phyloP scores from a whole-genome alignment of 2,113 vertebrate species.

The Phalacrocorax carbo region DNA sequence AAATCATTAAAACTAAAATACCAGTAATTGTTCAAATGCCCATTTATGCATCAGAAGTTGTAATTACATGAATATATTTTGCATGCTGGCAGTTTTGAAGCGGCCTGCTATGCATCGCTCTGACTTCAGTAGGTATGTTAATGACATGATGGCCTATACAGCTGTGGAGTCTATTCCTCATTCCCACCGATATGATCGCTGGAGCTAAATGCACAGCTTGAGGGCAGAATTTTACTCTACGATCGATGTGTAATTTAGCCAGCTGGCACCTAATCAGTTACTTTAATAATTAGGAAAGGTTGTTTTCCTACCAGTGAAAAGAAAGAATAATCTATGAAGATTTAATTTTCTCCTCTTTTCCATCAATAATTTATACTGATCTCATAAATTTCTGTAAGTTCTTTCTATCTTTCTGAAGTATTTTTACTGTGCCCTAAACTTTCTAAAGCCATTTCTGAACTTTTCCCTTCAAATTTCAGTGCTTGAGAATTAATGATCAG shows the following conservation, averaged over 20 bases:
- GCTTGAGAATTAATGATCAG: not conserved
- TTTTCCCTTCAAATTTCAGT: not conserved
- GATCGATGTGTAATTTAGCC: not conserved
- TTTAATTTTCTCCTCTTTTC: not conserved
- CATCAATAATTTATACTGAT: not conserved
- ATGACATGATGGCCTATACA: fast-evolving
- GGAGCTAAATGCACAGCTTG: not conserved
- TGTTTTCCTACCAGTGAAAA: not conserved
- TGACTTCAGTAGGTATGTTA: not conserved
- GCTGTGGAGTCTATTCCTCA: not conserved
- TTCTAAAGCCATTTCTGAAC: not conserved
- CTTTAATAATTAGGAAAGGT: not conserved
- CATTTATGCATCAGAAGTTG: not conserved
- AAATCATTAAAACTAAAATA: not conserved
- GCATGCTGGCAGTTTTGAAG: not conserved
- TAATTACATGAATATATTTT: not conserved
- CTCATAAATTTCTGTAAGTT: not conserved
- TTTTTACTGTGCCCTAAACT: not conserved
- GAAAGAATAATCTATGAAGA: not conserved
- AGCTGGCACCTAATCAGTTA: not conserved
- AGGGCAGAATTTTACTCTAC: not conserved
- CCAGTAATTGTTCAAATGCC: not conserved
- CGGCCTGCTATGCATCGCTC: fast-evolving
- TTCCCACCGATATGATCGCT: fast-evolving
- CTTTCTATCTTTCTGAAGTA: not conserved